phyloP scores from a whole-genome alignment of 1,140 invertebrate species.

The Amphibalanus amphitrite region DNA sequence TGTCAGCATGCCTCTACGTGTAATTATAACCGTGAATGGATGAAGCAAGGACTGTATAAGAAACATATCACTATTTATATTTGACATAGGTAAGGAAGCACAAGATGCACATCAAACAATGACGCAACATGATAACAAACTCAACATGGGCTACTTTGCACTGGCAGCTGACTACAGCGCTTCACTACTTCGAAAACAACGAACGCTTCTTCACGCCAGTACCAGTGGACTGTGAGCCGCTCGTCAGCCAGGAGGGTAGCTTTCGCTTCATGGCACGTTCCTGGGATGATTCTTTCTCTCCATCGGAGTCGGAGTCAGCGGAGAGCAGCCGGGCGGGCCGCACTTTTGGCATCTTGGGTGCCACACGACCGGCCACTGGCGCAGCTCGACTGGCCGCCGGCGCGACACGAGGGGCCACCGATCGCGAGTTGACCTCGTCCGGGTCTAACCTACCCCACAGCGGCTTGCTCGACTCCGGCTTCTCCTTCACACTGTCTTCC shows the following conservation, averaged over 20 bases:
- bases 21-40: too few relatives aligned
- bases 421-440: neutral
- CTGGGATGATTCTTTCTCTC: neutral
- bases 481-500: neutral
- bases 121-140: too few relatives aligned
- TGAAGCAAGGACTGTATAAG: too few relatives aligned
- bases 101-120: too few relatives aligned
- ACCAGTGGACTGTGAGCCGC: too few relatives aligned
- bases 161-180: neutral
- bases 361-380: too few relatives aligned
- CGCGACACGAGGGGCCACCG: too few relatives aligned
- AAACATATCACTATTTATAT: too few relatives aligned
- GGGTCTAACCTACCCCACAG: neutral
- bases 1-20: too few relatives aligned
- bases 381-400: too few relatives aligned
- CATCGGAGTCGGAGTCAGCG: neutral
- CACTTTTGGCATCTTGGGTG: neutral
- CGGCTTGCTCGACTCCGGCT: neutral
- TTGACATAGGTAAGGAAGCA: too few relatives aligned
- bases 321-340: neutral
- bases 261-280: neutral
- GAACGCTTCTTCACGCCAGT: neutral
- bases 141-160: too few relatives aligned
- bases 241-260: neutral
- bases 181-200: neutral